Evolutionary conservation across 2,797 vertebrate species (phyloP).

Genomic region (Acanthornis magna): DNA sequence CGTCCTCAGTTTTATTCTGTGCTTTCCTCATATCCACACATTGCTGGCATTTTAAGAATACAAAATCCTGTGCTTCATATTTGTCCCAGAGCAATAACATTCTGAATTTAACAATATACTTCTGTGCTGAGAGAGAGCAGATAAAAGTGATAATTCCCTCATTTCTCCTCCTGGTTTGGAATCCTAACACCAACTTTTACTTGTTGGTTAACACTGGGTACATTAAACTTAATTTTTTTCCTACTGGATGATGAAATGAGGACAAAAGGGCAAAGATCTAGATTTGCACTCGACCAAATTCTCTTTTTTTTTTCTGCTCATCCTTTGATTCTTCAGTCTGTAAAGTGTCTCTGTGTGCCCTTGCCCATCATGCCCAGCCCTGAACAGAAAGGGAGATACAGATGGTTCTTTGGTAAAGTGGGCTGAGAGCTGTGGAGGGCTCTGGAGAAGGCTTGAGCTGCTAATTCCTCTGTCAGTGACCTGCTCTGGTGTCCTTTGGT

Average conservation of each 20-base stretch:
- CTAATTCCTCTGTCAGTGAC: neutral
- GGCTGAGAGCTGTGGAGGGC: neutral
- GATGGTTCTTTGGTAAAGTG: neutral
- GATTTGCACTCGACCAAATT: neutral
- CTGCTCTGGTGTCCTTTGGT: neutral
- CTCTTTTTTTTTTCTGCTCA: neutral
- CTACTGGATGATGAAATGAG: neutral
- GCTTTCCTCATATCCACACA: neutral
- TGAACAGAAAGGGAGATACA: neutral
- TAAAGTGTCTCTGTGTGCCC: neutral
- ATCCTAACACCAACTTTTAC: neutral
- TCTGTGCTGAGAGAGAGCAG: neutral
- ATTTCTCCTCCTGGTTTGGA: neutral
- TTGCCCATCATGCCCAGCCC: neutral
- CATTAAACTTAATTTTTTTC: neutral
- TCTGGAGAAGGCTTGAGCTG: neutral
- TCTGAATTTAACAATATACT: neutral
- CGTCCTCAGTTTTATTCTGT: neutral
- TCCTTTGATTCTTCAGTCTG: neutral
- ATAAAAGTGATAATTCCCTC: neutral
- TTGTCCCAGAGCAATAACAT: neutral
- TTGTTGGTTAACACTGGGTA: neutral
- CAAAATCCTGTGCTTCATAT: neutral
- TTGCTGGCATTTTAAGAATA: neutral
- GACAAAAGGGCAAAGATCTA: neutral